Conservation (phyloP, 2,113 vertebrate species). For the Promerops cafer region DNA sequence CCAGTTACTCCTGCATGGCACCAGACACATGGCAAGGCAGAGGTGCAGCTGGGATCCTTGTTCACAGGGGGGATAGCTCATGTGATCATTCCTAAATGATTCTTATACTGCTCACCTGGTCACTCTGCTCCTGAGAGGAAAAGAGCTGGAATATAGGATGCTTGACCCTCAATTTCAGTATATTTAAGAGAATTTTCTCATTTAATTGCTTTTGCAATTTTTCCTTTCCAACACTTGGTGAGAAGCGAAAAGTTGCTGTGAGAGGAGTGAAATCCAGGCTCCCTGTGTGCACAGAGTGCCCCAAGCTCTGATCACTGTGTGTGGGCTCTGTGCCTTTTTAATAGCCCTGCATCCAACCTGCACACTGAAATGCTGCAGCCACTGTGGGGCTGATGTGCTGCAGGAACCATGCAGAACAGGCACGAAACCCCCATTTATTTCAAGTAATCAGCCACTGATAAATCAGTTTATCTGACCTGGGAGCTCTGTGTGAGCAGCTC, state of each 20-base stretch:
- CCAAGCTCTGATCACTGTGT: accelerated
- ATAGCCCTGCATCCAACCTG: background rate
- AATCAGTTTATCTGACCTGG: background rate
- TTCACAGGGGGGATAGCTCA: background rate
- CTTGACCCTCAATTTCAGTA: background rate
- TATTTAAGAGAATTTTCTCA: background rate
- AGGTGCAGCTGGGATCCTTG: background rate
- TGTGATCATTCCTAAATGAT: accelerated
- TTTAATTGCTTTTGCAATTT: background rate
- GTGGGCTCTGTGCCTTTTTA: background rate
- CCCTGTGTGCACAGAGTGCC: no score
- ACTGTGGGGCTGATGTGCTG: background rate
- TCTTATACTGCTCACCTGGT: no score
- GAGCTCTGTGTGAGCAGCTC: background rate
- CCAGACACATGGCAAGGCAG: background rate
- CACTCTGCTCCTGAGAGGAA: background rate
- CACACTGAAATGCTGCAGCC: background rate
- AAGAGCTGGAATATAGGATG: background rate
- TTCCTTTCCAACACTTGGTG: background rate
- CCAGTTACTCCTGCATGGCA: background rate
- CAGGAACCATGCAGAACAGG: background rate
- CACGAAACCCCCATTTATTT: accelerated
- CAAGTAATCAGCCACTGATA: background rate
- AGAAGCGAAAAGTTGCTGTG: background rate
- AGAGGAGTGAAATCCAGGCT: background rate